These are phyloP conservation scores for Microtus agrestis DNA, from an alignment of 2,797 vertebrate species.

Conservation along the genomic window DNA sequence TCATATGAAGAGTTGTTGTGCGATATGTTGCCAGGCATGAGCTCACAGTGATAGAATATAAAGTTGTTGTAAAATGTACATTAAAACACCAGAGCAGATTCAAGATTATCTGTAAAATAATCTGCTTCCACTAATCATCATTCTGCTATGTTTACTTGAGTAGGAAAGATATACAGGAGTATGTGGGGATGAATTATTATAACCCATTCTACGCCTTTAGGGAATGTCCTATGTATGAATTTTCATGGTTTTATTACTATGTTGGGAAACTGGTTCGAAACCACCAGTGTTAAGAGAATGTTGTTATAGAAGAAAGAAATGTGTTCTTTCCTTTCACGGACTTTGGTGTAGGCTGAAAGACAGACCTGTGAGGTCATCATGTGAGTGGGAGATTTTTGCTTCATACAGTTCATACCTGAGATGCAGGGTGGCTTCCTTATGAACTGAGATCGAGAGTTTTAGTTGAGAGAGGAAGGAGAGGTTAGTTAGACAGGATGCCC, in stretches of 20 bases:
- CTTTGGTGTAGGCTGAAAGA: neutral
- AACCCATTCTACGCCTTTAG: neutral
- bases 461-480: neutral
- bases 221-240: neutral
- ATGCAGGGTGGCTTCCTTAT: neutral
- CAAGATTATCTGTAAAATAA: slow-evolving; percentile 26
- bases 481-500: neutral
- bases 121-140: neutral
- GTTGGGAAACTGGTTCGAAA: slow-evolving; percentile 19
- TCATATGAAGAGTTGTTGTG: neutral
- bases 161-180: neutral
- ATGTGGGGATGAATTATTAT: neutral
- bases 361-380: neutral
- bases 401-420: neutral
- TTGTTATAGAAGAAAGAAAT: neutral
- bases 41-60: slow-evolving; percentile 3
- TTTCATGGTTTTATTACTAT: slow-evolving; percentile 18
- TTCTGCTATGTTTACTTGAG: neutral
- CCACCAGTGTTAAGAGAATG: neutral
- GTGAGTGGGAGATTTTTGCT: neutral
- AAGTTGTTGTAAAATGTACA: neutral
- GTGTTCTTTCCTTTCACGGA: slow-evolving; percentile 11
- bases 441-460: neutral
- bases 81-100: slow-evolving; percentile 20
- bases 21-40: neutral